Conservation (phyloP, 2,797 vertebrate genomes). For the Anguilla obscura region DNA sequence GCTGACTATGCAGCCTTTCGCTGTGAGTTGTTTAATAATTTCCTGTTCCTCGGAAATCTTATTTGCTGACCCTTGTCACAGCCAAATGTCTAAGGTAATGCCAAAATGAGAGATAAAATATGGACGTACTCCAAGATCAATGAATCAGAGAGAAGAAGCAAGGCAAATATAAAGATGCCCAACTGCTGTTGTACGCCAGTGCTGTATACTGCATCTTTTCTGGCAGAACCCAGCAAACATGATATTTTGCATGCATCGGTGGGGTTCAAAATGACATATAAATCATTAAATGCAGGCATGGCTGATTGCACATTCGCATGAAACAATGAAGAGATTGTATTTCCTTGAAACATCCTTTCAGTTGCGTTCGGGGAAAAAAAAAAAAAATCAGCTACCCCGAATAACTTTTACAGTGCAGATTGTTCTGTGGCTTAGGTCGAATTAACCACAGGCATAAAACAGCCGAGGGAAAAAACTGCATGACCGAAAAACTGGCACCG, state of each 20-base stretch:
- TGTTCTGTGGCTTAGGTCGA: conserved; percentile 13
- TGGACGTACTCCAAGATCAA: neutral
- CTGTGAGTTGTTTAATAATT: neutral
- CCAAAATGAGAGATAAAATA: neutral
- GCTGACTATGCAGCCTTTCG: neutral
- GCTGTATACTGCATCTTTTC: neutral
- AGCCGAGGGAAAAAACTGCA: conserved; percentile 23
- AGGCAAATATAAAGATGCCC: neutral
- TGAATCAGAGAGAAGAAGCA: neutral
- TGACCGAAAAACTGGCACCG: conserved; percentile 24
- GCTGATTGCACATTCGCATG: neutral
- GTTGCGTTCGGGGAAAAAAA: neutral
- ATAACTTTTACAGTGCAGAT: conserved; percentile 25
- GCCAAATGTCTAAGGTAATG: neutral
- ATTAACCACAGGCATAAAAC: conserved; percentile 15
- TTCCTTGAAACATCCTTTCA: neutral
- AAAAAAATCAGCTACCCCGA: conserved; percentile 19
- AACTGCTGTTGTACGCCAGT: neutral
- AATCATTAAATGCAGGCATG: neutral
- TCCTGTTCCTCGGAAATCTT: neutral
- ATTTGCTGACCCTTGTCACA: neutral
- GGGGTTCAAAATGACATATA: neutral
- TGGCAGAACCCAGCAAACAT: neutral
- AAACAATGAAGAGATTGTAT: neutral
- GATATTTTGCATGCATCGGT: neutral